Evolutionary conservation across 2,797 vertebrate species (phyloP), one percentile per base, ranked within the genome.

Genomic region (Hafferia zeledoni): DNA sequence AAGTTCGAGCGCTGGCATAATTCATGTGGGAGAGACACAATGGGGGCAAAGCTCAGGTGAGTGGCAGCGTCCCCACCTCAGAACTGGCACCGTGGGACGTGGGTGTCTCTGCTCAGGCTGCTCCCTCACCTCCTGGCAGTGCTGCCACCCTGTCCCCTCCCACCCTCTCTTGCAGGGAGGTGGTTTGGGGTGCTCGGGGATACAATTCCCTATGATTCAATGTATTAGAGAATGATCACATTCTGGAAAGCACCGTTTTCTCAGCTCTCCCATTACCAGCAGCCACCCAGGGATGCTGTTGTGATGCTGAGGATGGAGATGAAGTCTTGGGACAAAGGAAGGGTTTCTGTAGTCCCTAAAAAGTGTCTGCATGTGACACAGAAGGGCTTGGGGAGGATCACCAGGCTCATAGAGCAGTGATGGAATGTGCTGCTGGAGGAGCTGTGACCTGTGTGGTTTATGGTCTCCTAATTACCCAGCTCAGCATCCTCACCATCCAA

Each of bases 11-110:
- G 1, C 55, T 0, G 5, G 44, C 87, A 43, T 90, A 70, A 81
- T 69, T 95, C 90, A 37, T 60, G 71, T 1, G 1, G 89, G 41
- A 30, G 43, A 90, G 91, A 94, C 94, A 93, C 90, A 93, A 95
- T 78, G 91, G 94, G 94, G 93, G 89, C 91, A 72, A 22, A 80
- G 65, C 94, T 55, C 47, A 31, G 87, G 81, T 72, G 74, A 87
- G 69, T 7, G 7, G 8, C 76, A 83, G 79, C 9, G 0, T 78
- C 47, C 50, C 46, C 0, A 0, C 1, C 1, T 64, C 6, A 14
- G 56, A 92, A 14, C 50, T 28, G 47, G 60, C 19, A 17, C 60
- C 1, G 1, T 33, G 70, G 75, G 30, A 43, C 0, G 2, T 0
- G 6, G 30, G n/a, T 57, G 50, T 39, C 57, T 56, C 59, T 55